Conservation (phyloP, 2,888 invertebrate species). For the Antheraea yamamai region DNA sequence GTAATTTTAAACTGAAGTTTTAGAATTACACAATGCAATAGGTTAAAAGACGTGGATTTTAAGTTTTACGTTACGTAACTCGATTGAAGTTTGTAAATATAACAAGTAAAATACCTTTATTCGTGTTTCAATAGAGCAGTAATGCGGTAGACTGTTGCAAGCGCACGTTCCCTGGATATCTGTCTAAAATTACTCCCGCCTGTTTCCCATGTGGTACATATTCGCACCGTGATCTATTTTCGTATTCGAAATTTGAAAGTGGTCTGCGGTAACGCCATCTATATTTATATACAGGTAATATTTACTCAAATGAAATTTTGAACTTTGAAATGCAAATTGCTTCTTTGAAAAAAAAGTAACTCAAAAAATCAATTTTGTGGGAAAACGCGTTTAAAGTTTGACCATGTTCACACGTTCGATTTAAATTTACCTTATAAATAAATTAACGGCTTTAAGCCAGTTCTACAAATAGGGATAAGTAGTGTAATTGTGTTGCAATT, state of each 20-base stretch:
- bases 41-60: not conserved
- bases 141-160: not conserved
- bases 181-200: conserved; percentile 6
- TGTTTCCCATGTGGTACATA: not conserved
- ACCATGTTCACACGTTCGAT: no score
- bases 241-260: not conserved
- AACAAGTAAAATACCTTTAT: not conserved
- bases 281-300: not conserved
- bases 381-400: no score
- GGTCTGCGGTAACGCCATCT: conserved; percentile 1
- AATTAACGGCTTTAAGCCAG: no score
- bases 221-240: conserved; percentile 1
- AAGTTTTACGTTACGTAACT: not conserved
- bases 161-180: not conserved
- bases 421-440: no score
- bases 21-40: not conserved
- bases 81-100: not conserved
- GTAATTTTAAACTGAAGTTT: not conserved
- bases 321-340: not conserved
- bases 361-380: no score
- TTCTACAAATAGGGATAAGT: no score
- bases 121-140: not conserved
- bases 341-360: no score
- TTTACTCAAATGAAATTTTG: conserved; percentile 1
- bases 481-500: no score